Percentiles rank a stretch among this genome's conserved stretches.
phyloP scores from a whole-genome alignment of 2,888 invertebrate genomes.

The Apamea anceps region DNA sequence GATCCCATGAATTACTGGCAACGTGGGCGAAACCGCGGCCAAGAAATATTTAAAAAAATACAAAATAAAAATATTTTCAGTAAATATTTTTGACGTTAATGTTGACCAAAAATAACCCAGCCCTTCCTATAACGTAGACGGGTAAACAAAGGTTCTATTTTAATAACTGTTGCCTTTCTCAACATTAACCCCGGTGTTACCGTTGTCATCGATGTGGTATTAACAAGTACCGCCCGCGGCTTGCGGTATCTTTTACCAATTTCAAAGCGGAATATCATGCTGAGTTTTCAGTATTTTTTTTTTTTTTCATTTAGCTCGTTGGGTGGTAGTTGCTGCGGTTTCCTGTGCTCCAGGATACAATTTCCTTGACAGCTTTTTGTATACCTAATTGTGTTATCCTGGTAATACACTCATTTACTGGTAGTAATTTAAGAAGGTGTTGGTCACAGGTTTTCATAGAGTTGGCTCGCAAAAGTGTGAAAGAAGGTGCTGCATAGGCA shows the following conservation, averaged over 20 bases:
- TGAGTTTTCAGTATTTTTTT: conserved; percentile 18
- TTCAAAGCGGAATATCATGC: conserved; percentile 18
- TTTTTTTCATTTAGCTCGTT: conserved; percentile 30
- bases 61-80: not conserved
- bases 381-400: not conserved
- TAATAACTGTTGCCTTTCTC: conserved; percentile 7
- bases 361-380: conserved; percentile 1
- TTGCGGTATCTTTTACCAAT: conserved; percentile 24
- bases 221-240: conserved; percentile 19
- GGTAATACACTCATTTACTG: not conserved
- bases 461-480: not conserved
- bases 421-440: not conserved
- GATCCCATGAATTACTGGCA: too few species aligned
- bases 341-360: conserved; percentile 1
- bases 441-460: not conserved
- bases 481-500: not conserved
- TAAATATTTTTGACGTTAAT: not conserved
- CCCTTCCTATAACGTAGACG: not conserved
- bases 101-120: not conserved
- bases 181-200: conserved; percentile 9
- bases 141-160: conserved; percentile 5
- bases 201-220: conserved; percentile 42
- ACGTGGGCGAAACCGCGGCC: not conserved
- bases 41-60: not conserved
- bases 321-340: conserved; percentile 21